These are phyloP conservation scores for Petrolisthes manimaculis DNA, from an alignment of 2,888 invertebrate species.

Conservation along the genomic window DNA sequence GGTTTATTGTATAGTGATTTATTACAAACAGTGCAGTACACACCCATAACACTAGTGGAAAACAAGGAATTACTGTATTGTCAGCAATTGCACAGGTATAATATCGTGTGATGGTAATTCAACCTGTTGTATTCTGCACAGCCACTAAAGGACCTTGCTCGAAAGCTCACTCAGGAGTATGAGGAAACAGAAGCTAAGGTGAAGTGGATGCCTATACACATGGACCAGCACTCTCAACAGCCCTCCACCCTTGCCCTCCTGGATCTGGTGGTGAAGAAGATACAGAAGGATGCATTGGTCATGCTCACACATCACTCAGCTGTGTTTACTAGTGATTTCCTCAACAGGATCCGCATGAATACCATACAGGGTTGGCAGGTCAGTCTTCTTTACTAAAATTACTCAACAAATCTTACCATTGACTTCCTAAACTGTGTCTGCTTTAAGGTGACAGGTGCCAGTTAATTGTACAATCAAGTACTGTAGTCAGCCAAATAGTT, in stretches of 20 bases:
- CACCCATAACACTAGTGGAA: no score
- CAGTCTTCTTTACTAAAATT: neutral
- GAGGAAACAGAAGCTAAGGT: conserved; percentile 48
- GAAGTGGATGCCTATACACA: conserved; percentile 37
- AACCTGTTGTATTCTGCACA: conserved; percentile 3
- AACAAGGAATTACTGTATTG: neutral
- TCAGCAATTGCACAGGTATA: neutral
- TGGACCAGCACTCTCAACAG: neutral
- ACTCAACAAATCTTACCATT: no score
- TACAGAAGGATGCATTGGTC: conserved; percentile 81
- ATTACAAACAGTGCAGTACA: no score
- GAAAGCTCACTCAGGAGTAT: conserved; percentile 39
- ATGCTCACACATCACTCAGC: conserved; percentile 78
- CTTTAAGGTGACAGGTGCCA: no score
- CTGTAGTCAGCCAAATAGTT: no score
- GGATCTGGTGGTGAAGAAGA: conserved; percentile 79
- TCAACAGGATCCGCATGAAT: conserved; percentile 95
- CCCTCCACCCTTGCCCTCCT: conserved; percentile 75
- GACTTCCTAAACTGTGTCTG: no score
- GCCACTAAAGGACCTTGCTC: conserved; percentile 42
- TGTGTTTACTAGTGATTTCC: conserved; percentile 84
- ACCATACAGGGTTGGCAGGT: conserved; percentile 76
- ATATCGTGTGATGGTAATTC: neutral
- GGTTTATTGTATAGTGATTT: no score
- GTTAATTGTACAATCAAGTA: no score